phyloP scores from a whole-genome alignment of 1,140 invertebrate species.

The Brachionus calyciflorus region DNA sequence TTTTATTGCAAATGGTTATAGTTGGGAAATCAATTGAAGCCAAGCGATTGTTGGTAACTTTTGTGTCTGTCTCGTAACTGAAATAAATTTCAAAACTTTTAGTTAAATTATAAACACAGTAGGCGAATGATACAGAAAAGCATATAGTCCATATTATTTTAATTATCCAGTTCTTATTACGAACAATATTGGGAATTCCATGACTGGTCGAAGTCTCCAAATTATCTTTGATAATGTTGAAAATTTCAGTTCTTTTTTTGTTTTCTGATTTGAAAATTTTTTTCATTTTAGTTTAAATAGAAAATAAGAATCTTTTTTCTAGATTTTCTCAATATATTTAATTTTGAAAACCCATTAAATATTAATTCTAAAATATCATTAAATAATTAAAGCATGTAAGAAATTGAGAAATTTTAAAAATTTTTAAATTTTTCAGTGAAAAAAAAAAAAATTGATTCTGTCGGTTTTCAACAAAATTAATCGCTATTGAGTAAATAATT shows the following conservation, averaged over 20 bases:
- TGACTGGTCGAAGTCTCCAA: background rate
- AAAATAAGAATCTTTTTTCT: too few species aligned
- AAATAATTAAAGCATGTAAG: too few species aligned
- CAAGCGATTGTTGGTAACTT: background rate
- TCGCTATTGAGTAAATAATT: background rate
- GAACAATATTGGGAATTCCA: background rate
- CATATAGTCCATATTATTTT: background rate
- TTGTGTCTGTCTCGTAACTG: background rate
- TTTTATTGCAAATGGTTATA: conserved; percentile 11
- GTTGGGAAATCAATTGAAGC: background rate
- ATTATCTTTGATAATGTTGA: background rate
- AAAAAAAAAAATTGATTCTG: too few species aligned
- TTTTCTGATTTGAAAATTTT: too few species aligned
- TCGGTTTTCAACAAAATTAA: too few species aligned
- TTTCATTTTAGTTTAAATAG: too few species aligned
- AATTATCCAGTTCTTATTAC: background rate
- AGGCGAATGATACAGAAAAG: background rate
- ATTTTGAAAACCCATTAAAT: too few species aligned
- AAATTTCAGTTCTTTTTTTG: background rate
- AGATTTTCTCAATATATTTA: too few species aligned
- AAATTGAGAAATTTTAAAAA: too few species aligned
- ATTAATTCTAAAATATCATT: too few species aligned
- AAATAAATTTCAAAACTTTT: background rate
- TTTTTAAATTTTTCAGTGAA: too few species aligned
- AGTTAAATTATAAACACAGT: conserved; percentile 22